phyloP scores from a whole-genome alignment of 2,888 invertebrate genomes.

The Gisinianus flammeolus region DNA sequence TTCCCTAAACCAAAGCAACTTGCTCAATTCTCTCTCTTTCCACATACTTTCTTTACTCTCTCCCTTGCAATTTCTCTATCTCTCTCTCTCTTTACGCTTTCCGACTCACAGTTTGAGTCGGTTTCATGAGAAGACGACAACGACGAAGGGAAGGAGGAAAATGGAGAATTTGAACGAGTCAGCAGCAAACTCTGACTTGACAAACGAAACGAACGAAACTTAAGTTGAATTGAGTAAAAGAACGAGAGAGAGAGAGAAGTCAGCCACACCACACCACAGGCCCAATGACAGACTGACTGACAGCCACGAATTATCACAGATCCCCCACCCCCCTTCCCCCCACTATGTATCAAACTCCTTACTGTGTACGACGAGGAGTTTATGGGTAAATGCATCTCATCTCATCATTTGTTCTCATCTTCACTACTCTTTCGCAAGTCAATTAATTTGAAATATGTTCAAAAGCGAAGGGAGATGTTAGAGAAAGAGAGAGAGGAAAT shows the following conservation, averaged over 20 bases:
- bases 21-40: neutral
- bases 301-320: slow-evolving; percentile 8
- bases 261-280: neutral
- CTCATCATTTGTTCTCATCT: neutral
- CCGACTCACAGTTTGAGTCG: neutral
- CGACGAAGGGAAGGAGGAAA: neutral
- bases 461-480: neutral
- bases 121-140: neutral
- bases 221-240: neutral
- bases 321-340: too few relatives aligned
- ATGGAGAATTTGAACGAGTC: neutral
- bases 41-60: neutral
- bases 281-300: slow-evolving; percentile 8
- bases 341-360: neutral
- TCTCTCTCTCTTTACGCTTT: neutral
- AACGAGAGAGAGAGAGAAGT: neutral
- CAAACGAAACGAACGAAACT: neutral
- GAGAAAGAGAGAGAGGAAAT: too few relatives aligned
- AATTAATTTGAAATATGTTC: neutral
- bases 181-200: neutral
- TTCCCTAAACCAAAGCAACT: neutral
- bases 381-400: too few relatives aligned
- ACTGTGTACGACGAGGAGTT: too few relatives aligned
- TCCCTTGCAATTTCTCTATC: neutral
- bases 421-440: neutral